phyloP scores from a whole-genome alignment of 2,888 invertebrate genomes.

The Eupithecia pulchellata region DNA sequence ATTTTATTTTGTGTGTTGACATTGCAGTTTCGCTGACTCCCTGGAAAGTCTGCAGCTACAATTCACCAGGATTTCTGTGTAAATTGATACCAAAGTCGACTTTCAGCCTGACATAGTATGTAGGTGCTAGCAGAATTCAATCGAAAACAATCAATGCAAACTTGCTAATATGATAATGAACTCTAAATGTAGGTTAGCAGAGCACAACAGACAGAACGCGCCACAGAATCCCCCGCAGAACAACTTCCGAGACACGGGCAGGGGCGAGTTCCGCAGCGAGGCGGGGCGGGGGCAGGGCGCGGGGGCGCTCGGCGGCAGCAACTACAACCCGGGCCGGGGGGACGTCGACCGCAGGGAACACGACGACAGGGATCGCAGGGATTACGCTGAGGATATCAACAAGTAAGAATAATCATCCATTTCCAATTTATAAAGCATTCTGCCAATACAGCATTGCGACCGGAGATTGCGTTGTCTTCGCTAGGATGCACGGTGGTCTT shows the following conservation, averaged over 20 bases:
- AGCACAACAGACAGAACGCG: conserved; percentile 69
- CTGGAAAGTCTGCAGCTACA: neutral
- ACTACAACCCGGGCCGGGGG: conserved; percentile 63
- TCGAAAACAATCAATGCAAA: neutral
- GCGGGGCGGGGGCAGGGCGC: conserved; percentile 50
- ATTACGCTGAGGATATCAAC: conserved; percentile 68
- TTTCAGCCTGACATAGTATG: neutral
- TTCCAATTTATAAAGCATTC: neutral
- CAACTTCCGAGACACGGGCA: conserved; percentile 43
- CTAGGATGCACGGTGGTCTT: no score
- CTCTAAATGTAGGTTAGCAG: conserved; percentile 67
- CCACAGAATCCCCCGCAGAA: conserved; percentile 51
- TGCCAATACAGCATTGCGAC: no score
- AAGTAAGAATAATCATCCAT: neutral
- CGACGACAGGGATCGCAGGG: conserved; percentile 74
- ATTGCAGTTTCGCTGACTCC: conserved; percentile 14
- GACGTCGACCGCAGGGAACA: conserved; percentile 75
- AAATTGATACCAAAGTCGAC: conserved; percentile 4
- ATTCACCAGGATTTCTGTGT: neutral
- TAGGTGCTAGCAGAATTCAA: neutral
- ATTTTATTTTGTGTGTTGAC: conserved; percentile 21
- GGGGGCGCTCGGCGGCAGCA: conserved; percentile 27
- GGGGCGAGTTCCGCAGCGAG: conserved; percentile 25
- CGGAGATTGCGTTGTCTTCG: no score
- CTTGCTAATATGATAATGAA: neutral